phyloP scores from a whole-genome alignment of 2,113 vertebrate species.

The Mesitornis unicolor region DNA sequence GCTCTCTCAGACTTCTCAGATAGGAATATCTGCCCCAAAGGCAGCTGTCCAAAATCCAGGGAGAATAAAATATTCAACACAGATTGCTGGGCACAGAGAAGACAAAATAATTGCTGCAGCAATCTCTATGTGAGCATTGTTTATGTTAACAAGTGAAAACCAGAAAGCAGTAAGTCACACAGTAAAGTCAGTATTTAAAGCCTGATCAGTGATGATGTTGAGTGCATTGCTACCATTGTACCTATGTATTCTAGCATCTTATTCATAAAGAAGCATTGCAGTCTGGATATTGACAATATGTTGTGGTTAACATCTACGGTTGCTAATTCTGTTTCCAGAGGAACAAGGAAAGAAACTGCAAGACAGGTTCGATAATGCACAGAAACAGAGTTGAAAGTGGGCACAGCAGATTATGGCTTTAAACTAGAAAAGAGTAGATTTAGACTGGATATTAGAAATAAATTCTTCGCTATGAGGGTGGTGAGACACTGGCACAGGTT shows the following conservation, averaged over 20 bases:
- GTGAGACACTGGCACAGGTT: too few species aligned
- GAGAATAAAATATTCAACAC: not conserved
- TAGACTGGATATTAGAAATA: too few species aligned
- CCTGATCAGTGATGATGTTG: not conserved
- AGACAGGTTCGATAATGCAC: not conserved
- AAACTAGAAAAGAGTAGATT: too few species aligned
- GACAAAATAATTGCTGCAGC: not conserved
- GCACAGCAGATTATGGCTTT: not conserved
- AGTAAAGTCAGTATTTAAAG: not conserved
- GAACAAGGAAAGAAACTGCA: not conserved
- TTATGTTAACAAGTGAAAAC: not conserved
- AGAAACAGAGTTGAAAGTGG: not conserved
- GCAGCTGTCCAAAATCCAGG: not conserved
- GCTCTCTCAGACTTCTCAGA: not conserved
- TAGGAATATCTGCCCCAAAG: not conserved
- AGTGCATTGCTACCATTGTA: not conserved
- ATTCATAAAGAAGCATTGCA: not conserved
- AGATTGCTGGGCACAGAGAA: not conserved
- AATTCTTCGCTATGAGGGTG: too few species aligned
- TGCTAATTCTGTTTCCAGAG: not conserved
- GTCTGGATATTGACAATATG: not conserved
- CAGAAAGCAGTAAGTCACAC: not conserved
- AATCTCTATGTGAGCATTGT: fast-evolving
- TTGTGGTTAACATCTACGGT: not conserved
- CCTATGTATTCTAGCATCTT: not conserved